Base-by-base conservation (phyloP, 2,888 invertebrate genomes). In the Plemyria rubiginata region DNA sequence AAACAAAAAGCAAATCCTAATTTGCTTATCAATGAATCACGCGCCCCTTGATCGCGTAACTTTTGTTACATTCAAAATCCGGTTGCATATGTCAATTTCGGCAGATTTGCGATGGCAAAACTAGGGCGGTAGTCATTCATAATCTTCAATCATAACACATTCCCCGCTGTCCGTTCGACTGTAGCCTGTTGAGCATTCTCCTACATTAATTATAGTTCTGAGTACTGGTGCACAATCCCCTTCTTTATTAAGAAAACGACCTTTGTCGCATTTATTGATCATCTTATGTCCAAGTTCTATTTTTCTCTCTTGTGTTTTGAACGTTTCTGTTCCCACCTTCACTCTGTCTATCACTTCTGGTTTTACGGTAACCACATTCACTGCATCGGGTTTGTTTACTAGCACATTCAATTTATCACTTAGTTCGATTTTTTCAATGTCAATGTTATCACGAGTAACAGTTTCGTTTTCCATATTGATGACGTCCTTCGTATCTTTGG, bases 61-160 rank as follows among this genome's bases (percentile, higher is more conserved):
- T n/a, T n/a, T n/a, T n/a, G n/a, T n/a, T n/a, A n/a, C n/a, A n/a
- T n/a, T n/a, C n/a, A n/a, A n/a, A n/a, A n/a, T n/a, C n/a, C n/a
- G n/a, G n/a, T n/a, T n/a, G n/a, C n/a, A n/a, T n/a, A n/a, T n/a
- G n/a, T n/a, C n/a, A n/a, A n/a, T n/a, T n/a, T n/a, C n/a, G n/a
- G n/a, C n/a, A n/a, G n/a, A n/a, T n/a, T n/a, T n/a, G n/a, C n/a
- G n/a, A n/a, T n/a, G n/a, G n/a, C n/a, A n/a, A n/a, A n/a, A n/a
- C n/a, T n/a, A n/a, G n/a, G n/a, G n/a, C 22, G 22, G 22, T 22
- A 22, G 22, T 22, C 8, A 11, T 11, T 11, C 36, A 11, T 65
- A 61, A 38, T 55, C 41, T 65, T 67, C 67, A 48, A 61, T 40
- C 16, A 4, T 8, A 28, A 65, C 54, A 63, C 69, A 69, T 43